These are phyloP conservation scores for Drosophila austrosaltans DNA, from an alignment of 2,888 invertebrate genomes.

Conservation along the genomic window DNA sequence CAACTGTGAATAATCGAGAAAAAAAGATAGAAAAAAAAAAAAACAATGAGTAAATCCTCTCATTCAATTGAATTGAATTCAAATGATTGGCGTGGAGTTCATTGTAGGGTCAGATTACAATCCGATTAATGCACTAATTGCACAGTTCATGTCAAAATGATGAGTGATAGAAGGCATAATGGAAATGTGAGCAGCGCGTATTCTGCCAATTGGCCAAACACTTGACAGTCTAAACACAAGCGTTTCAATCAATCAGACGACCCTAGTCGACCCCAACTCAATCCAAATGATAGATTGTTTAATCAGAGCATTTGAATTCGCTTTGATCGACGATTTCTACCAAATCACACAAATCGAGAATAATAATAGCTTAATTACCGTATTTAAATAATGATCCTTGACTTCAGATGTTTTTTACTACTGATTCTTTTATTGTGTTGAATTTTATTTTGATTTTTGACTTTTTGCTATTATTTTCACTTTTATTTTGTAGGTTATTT, in stretches of 20 bases:
- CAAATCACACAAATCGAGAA: background rate
- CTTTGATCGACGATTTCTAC: background rate
- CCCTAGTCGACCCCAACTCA: background rate
- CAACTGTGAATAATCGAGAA: conserved; percentile 14
- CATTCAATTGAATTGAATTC: conserved; percentile 47
- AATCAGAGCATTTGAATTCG: conserved; percentile 4
- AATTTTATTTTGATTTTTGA: conserved; percentile 44
- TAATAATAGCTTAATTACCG: background rate
- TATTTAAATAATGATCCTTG: background rate
- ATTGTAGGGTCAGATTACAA: conserved; percentile 41
- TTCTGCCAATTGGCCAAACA: conserved; percentile 61
- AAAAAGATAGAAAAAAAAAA: conserved; percentile 32
- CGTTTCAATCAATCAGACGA: background rate
- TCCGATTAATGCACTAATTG: conserved; percentile 61
- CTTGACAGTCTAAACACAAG: background rate
- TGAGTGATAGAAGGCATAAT: conserved; percentile 18
- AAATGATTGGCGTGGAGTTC: conserved; percentile 48
- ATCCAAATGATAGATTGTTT: background rate
- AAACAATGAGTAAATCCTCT: conserved; percentile 31
- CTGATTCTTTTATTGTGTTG: conserved; percentile 29
- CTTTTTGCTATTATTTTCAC: conserved; percentile 29
- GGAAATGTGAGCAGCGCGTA: background rate
- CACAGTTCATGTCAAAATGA: conserved; percentile 54
- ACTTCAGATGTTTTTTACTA: background rate
- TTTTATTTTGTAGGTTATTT: conserved; percentile 44